Evolutionary conservation across 1,140 invertebrate species (phyloP).

Genomic region (Lepidotrigona ventralis): DNA sequence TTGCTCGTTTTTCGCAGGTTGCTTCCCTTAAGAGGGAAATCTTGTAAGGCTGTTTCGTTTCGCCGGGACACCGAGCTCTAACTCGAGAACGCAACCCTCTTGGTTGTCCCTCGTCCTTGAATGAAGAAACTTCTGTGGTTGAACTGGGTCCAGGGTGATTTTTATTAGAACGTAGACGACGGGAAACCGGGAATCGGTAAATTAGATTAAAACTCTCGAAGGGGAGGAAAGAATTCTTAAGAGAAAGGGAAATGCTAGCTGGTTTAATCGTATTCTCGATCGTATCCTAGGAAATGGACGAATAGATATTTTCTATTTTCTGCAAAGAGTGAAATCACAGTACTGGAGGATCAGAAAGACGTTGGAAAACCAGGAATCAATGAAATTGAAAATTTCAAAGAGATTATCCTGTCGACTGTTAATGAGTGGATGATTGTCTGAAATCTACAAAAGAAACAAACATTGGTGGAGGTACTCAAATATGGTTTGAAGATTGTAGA

Average conservation of each 20-base stretch:
- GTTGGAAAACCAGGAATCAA: no score
- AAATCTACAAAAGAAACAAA: background rate
- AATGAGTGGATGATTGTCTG: background rate
- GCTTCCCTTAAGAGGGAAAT: constrained; percentile 64
- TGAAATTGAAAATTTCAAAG: no score
- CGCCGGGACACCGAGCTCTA: constrained; percentile 35
- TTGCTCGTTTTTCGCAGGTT: background rate
- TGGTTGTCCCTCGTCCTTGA: background rate
- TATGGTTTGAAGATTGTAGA: background rate
- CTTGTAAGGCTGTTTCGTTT: constrained; percentile 67
- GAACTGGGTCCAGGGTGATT: constrained; percentile 14
- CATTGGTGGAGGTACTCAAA: background rate
- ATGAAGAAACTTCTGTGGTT: constrained; percentile 26
- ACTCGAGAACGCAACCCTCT: constrained; percentile 15
- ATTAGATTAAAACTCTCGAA: background rate
- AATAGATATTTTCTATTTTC: background rate
- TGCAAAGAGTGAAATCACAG: background rate
- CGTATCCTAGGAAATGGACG: no score
- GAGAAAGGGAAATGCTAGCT: background rate
- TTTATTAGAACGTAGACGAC: background rate
- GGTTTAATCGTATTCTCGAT: background rate
- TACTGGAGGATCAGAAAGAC: no score
- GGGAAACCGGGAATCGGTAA: background rate
- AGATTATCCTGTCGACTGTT: no score
- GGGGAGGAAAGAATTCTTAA: background rate